A percentile compares a stretch with the other conserved stretches of the same genome.
phyloP scores from a whole-genome alignment of 1,140 invertebrate genomes.

The Heliconius eleuchia region DNA sequence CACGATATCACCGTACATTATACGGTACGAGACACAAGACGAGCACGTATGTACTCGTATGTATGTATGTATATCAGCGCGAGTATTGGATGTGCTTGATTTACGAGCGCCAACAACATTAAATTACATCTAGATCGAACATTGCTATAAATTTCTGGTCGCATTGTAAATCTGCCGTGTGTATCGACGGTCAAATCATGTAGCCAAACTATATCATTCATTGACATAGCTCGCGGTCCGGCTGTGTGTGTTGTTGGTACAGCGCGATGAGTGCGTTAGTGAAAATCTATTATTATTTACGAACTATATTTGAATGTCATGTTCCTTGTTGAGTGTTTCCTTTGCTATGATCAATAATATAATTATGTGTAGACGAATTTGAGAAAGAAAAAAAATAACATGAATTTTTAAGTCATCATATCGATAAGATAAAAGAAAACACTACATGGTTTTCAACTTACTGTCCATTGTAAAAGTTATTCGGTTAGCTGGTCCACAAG shows the following conservation, averaged over 20 bases:
- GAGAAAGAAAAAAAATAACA: too few species aligned
- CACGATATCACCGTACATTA: slow-evolving; percentile 40
- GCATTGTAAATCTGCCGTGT: slow-evolving; percentile 77
- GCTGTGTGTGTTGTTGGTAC: slow-evolving; percentile 26
- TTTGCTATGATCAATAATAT: too few species aligned
- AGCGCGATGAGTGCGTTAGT: slow-evolving; percentile 21
- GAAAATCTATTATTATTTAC: slow-evolving; percentile 31
- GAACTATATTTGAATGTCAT: slow-evolving; percentile 8
- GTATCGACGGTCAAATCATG: slow-evolving; percentile 76
- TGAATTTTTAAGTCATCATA: too few species aligned
- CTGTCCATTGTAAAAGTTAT: too few species aligned
- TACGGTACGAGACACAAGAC: slow-evolving; percentile 47
- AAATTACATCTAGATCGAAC: slow-evolving; percentile 80
- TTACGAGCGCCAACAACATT: slow-evolving; percentile 75
- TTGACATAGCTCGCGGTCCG: slow-evolving; percentile 48
- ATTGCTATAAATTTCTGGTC: slow-evolving; percentile 74
- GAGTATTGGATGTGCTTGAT: slow-evolving; percentile 73
- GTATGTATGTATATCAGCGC: slow-evolving; percentile 56
- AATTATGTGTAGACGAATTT: too few species aligned
- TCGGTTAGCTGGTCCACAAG: too few species aligned
- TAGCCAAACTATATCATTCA: slow-evolving; percentile 67
- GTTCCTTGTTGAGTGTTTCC: too few species aligned
- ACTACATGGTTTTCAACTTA: too few species aligned
- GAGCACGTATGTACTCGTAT: not conserved
- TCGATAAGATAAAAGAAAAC: too few species aligned